Conservation (phyloP, 2,113 vertebrate species). For the Datnioides undecimradiatus region DNA sequence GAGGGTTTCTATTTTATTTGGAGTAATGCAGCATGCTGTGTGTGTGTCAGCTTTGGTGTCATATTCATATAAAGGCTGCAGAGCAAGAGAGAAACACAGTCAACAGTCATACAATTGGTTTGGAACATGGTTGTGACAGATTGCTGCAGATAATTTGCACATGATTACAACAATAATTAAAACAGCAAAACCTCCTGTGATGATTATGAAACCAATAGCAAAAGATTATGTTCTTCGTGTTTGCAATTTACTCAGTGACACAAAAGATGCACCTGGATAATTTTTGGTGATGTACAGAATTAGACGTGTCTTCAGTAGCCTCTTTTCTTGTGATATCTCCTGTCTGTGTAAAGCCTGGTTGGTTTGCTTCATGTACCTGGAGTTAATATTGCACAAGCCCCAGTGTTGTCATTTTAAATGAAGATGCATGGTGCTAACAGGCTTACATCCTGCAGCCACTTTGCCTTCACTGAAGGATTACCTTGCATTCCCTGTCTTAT, state of each 20-base stretch:
- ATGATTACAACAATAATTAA: background rate
- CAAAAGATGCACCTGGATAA: conserved; percentile 3
- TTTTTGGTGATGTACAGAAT: background rate
- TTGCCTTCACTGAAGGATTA: conserved; percentile 32
- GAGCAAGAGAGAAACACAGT: conserved; percentile 19
- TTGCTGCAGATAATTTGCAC: conserved; percentile 10
- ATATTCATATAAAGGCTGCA: conserved; percentile 28
- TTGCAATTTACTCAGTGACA: background rate
- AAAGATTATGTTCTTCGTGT: background rate
- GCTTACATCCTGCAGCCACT: conserved; percentile 54
- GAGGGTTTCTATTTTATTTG: conserved; percentile 9
- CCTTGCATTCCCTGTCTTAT: conserved; percentile 12
- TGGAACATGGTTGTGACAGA: background rate
- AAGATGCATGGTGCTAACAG: conserved; percentile 59
- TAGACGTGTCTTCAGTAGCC: conserved; percentile 22
- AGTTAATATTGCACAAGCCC: conserved; percentile 53
- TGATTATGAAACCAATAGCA: conserved; percentile 1
- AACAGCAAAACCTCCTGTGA: background rate
- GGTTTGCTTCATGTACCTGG: conserved; percentile 49
- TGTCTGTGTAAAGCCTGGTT: conserved; percentile 39
- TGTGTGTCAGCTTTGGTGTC: background rate
- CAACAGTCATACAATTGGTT: background rate
- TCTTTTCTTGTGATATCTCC: conserved; percentile 33
- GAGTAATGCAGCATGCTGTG: background rate
- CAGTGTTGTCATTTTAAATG: conserved; percentile 58